Percentiles rank a stretch among this genome's conserved stretches.
Conservation (phyloP, 2,113 vertebrate genomes). For the Vicugna pacos region DNA sequence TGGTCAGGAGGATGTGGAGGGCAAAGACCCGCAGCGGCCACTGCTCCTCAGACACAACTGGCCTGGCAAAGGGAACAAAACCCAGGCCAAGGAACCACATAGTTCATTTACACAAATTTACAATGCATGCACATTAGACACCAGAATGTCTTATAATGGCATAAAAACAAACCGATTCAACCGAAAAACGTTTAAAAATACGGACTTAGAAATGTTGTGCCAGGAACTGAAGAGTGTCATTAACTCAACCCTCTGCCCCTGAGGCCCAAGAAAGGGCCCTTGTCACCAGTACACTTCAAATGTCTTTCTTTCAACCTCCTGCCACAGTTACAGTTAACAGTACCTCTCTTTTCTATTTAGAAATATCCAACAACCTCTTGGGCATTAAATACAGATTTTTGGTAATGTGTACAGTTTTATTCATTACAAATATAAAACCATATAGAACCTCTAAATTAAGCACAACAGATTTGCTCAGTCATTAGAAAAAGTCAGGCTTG, state of each 20-base stretch:
- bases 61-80: neutral
- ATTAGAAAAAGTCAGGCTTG: neutral
- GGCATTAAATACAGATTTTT: neutral
- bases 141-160: neutral
- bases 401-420: neutral
- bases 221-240: neutral
- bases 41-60: neutral
- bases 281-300: neutral
- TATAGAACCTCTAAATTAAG: neutral
- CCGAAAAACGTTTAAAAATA: neutral
- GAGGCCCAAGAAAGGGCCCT: neutral
- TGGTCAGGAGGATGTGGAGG: neutral
- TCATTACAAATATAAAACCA: neutral
- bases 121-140: neutral
- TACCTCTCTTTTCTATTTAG: neutral
- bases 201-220: neutral
- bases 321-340: neutral
- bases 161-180: neutral
- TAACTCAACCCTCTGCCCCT: neutral
- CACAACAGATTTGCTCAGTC: neutral
- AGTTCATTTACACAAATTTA: neutral
- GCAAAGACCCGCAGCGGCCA: neutral
- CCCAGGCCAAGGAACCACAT: neutral
- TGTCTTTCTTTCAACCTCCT: neutral
- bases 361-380: neutral